phyloP scores from a whole-genome alignment of 2,113 vertebrate species.

The Riparia riparia region DNA sequence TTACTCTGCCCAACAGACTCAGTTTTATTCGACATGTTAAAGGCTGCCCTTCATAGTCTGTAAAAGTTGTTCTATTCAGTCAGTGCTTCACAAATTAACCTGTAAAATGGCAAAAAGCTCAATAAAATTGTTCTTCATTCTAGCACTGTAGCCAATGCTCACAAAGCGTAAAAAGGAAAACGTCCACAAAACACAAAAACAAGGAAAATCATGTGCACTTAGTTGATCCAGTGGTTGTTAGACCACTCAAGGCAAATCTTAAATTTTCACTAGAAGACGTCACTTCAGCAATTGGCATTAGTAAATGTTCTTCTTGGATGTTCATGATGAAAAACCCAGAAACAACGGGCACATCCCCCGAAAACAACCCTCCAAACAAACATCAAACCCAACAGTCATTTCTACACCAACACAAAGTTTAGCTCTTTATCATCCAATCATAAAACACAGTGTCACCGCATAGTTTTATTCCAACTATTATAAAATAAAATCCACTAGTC shows the following conservation, averaged over 20 bases:
- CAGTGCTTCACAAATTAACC: conserved; percentile 39
- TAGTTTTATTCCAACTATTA: not conserved
- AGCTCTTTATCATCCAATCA: not conserved
- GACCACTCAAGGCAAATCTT: not conserved
- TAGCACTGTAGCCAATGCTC: not conserved
- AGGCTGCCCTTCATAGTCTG: conserved; percentile 20
- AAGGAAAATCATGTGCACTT: not conserved
- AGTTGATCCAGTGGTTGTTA: not conserved
- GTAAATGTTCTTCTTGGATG: not conserved
- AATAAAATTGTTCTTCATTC: conserved; percentile 2
- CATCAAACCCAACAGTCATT: not conserved
- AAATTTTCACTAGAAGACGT: not conserved
- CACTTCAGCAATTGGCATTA: not conserved
- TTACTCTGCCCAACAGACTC: not conserved
- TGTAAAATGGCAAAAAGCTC: conserved; percentile 30
- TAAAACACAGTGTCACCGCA: not conserved
- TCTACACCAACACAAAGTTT: not conserved
- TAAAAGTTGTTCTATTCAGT: conserved; percentile 32
- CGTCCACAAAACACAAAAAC: not conserved
- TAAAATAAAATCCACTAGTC: not conserved
- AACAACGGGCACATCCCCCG: accelerated
- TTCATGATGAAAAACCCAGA: not conserved
- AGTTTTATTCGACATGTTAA: conserved; percentile 11
- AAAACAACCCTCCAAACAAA: not conserved
- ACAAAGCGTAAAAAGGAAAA: not conserved